Evolutionary conservation across 2,113 vertebrate species (phyloP), one percentile per base, ranked within the genome.

Genomic region (Tylochromis polylepis): DNA sequence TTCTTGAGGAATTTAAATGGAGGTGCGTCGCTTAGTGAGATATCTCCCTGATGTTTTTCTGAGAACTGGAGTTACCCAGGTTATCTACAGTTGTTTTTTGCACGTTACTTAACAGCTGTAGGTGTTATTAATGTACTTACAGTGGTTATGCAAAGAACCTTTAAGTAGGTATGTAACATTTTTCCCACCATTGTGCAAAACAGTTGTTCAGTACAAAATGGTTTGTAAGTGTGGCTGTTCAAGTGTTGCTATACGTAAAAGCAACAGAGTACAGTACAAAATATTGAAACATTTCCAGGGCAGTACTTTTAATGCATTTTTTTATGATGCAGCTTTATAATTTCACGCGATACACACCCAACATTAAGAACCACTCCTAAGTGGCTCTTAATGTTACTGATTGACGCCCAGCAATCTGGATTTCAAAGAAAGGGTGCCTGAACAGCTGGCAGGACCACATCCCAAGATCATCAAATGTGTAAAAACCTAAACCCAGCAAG

Each of bases 381-480:
- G 38, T 72, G 65, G 65, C 38, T 43, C 65, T 27, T 72, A 24
- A 24, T 15, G 8, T 72, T 6, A 24, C n/a, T 67, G 38, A 41
- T 2, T 67, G 49, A 65, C 78, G 75, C 70, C 7, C 56, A 59
- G 78, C 38, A 81, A 49, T 82, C 79, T 22, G 82, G 53, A 41
- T 87, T 88, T 88, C 88, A 88, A 58, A 43, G 83, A 78, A 22
- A 3, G 41, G 20, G 15, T 12, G 72, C 18, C 57, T 83, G 60
- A 85, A 83, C 79, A 91, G 79, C 89, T 91, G 91, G 78, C 8
- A 57, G 41, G 89, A 67, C 92, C 87, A 91, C 89, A 91, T 91
- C 90, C 60, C 83, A 83, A 55, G 72, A 88, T 85, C 82, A 82
- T 92, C 88, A 83, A 85, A 88, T 82, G 85, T 84, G 90, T 77